Conservation (phyloP, 1,140 invertebrate genomes). For the Antheraea mylitta region DNA sequence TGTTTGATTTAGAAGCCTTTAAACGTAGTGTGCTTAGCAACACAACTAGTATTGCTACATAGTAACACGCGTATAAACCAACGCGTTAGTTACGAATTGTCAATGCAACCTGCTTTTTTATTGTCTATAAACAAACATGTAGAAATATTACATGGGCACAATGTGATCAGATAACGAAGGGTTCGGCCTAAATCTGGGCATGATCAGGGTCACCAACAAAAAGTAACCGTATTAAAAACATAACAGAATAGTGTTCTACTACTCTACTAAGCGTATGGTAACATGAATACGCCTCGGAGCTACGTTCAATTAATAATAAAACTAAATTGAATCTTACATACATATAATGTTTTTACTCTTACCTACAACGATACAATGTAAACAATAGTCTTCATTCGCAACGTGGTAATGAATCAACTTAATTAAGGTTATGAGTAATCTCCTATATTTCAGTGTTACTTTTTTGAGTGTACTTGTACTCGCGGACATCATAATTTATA, state of each 20-base stretch:
- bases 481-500: too few relatives aligned
- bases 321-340: background rate
- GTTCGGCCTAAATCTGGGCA: slow-evolving; percentile 37
- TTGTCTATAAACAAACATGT: slow-evolving; percentile 8
- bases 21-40: slow-evolving; percentile 3
- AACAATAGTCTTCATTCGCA: background rate
- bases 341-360: background rate
- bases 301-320: slow-evolving; percentile 48
- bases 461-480: too few relatives aligned
- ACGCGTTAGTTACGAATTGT: slow-evolving; percentile 9
- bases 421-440: too few relatives aligned
- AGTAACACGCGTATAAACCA: slow-evolving; percentile 2
- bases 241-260: slow-evolving; percentile 70
- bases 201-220: slow-evolving; percentile 50
- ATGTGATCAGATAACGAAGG: slow-evolving; percentile 41
- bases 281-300: slow-evolving; percentile 35
- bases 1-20: slow-evolving; percentile 11
- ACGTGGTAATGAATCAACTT: too few relatives aligned
- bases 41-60: slow-evolving; percentile 9
- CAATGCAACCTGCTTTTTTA: slow-evolving; percentile 13
- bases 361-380: background rate
- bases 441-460: too few relatives aligned
- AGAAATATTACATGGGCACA: slow-evolving; percentile 5
- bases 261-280: slow-evolving; percentile 61
- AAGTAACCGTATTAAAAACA: slow-evolving; percentile 68